Percentiles rank a stretch among this genome's conserved stretches.
phyloP scores from a whole-genome alignment of 2,113 vertebrate species.

The Alligator mississippiensis region DNA sequence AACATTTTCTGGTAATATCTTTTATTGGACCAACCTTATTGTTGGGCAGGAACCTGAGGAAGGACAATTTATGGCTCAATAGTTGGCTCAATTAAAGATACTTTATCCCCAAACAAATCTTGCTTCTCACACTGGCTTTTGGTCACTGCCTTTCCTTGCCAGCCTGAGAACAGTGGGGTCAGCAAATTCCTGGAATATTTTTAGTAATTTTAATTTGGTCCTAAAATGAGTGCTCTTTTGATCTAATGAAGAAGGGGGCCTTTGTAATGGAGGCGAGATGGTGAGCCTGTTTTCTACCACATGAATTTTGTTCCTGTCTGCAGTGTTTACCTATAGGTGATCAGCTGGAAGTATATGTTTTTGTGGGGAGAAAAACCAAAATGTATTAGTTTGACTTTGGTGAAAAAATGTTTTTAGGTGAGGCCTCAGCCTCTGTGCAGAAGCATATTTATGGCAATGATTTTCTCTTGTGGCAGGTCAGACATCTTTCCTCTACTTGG shows the following conservation, averaged over 20 bases:
- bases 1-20: too few relatives aligned
- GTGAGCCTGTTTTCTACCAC: background rate
- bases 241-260: background rate
- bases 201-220: too few relatives aligned
- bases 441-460: background rate
- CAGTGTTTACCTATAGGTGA: background rate
- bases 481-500: slow-evolving; percentile 80
- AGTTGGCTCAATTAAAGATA: too few relatives aligned
- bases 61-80: too few relatives aligned
- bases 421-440: accelerated
- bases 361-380: background rate
- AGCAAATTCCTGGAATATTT: too few relatives aligned
- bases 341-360: background rate
- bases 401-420: background rate
- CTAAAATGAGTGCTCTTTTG: background rate
- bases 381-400: background rate
- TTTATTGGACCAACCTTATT: too few relatives aligned
- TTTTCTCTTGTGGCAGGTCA: slow-evolving; percentile 76
- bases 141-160: too few relatives aligned
- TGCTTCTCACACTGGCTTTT: too few relatives aligned
- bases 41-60: too few relatives aligned
- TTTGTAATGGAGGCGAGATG: too few relatives aligned
- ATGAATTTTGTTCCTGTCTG: background rate
- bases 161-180: too few relatives aligned
- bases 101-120: too few relatives aligned